These are phyloP conservation scores for Sisyra nigra DNA, from an alignment of 2,888 invertebrate species.

Conservation along the genomic window DNA sequence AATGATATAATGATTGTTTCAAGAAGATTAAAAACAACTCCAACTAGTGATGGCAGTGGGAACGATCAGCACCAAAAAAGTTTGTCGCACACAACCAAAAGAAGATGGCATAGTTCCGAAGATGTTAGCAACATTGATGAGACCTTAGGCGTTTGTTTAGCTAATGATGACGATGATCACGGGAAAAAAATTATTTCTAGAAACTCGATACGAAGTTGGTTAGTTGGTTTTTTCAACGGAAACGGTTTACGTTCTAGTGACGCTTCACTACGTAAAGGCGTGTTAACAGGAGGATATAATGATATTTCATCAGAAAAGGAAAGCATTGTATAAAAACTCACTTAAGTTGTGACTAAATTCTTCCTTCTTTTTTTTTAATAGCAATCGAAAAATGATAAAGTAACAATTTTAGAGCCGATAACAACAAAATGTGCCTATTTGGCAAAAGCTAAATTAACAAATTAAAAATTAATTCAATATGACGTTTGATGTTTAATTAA, in stretches of 20 bases:
- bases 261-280: constrained; percentile 35
- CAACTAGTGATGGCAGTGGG: constrained; percentile 14
- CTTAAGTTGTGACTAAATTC: background rate
- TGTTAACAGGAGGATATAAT: constrained; percentile 30
- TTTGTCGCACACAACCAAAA: constrained; percentile 29
- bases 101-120: constrained; percentile 65
- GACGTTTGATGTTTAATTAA: too few relatives aligned
- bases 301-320: constrained; percentile 39
- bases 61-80: constrained; percentile 22
- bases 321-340: constrained; percentile 32
- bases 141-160: constrained; percentile 15
- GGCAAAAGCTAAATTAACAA: too few relatives aligned
- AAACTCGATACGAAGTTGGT: constrained; percentile 53
- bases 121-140: constrained; percentile 31
- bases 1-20: constrained; percentile 19
- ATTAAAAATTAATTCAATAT: too few relatives aligned
- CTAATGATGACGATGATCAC: constrained; percentile 21
- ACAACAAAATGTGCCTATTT: too few relatives aligned
- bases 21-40: constrained; percentile 18
- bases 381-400: background rate
- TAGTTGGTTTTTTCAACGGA: constrained; percentile 58
- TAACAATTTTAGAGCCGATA: background rate
- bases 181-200: constrained; percentile 42
- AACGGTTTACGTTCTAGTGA: constrained; percentile 51
- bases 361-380: background rate